Evolutionary conservation across 2,797 vertebrate species (phyloP), one percentile per base, ranked within the genome.

Genomic region (Rhinichthys osculus): DNA sequence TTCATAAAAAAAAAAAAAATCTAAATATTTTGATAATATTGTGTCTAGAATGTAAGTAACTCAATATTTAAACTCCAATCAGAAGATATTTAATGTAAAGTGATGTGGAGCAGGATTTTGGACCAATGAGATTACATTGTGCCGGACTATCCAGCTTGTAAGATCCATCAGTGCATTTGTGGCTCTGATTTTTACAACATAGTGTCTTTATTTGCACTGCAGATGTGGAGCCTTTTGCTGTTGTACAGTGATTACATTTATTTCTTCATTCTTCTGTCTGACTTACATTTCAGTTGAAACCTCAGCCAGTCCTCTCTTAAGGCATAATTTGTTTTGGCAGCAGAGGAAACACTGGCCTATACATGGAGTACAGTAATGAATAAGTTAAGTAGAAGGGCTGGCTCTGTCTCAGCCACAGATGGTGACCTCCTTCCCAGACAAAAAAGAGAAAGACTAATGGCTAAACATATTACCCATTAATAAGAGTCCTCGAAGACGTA

Each of bases 391-490:
- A 80, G 76, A 86, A 88, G 90, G 87, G 85, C 91, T 92, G 93
- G 92, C 90, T 84, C 90, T 30, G 73, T 69, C 85, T 85, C 90
- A 87, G 80, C 50, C 90, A 90, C 94, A 95, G 93, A 95, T 93
- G 93, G 94, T 88, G 92, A 93, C 94, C 92, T 71, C 64, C 44
- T 84, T 88, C 54, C 73, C 72, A 54, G 76, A 23, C 59, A 66
- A 81, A 81, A 87, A 77, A 84, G 7, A 69, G 30, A 85, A 77
- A 78, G 59, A 79, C 85, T 87, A 87, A 87, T 82, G 71, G 78
- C 85, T 82, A 84, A 87, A 83, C 33, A 73, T 80, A 69, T 69
- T 66, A 80, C 79, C 44, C n/a, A 54, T 84, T 87, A 87, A 87
- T 86, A 87, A 89, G 35, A 33, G 78, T 78, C 40, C 50, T 87